These are phyloP conservation scores for Stictocephala bisonia DNA, from an alignment of 2,888 invertebrate genomes.

Conservation along the genomic window DNA sequence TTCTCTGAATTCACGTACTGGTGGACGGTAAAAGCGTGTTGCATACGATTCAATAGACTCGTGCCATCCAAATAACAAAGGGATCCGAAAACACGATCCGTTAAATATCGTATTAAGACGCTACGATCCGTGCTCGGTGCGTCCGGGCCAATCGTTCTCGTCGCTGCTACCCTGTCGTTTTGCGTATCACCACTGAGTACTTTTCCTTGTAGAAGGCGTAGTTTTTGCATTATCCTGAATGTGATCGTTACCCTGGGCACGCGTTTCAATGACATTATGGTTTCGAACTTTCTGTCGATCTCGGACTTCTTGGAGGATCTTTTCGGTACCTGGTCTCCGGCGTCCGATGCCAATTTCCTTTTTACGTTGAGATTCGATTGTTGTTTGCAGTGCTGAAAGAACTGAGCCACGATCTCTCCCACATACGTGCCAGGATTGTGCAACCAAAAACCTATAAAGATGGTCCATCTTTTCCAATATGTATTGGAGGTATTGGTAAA, in stretches of 20 bases:
- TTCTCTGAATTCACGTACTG: background rate
- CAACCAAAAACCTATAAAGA: background rate
- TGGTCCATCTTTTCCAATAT: background rate
- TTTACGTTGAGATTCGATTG: slow-evolving; percentile 15
- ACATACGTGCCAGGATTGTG: background rate
- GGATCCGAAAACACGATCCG: no score
- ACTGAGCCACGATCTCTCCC: slow-evolving; percentile 16
- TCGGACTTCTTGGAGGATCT: no score
- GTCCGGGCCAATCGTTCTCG: no score
- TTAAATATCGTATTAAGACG: no score
- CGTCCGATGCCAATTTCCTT: background rate
- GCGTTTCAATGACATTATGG: slow-evolving; percentile 7
- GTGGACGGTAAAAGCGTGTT: background rate
- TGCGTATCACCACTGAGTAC: no score
- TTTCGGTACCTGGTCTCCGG: background rate
- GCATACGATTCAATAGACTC: background rate
- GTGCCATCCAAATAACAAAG: no score
- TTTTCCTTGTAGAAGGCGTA: no score
- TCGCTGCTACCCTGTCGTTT: no score
- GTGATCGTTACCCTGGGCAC: background rate
- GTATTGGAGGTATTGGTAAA: background rate
- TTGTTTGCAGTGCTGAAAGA: slow-evolving; percentile 18
- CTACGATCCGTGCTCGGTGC: no score
- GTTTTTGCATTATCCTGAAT: background rate
- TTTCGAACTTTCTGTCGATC: slow-evolving; percentile 6